Evolutionary conservation across 2,113 vertebrate genomes (phyloP).

Genomic region (Poecilia latipinna): DNA sequence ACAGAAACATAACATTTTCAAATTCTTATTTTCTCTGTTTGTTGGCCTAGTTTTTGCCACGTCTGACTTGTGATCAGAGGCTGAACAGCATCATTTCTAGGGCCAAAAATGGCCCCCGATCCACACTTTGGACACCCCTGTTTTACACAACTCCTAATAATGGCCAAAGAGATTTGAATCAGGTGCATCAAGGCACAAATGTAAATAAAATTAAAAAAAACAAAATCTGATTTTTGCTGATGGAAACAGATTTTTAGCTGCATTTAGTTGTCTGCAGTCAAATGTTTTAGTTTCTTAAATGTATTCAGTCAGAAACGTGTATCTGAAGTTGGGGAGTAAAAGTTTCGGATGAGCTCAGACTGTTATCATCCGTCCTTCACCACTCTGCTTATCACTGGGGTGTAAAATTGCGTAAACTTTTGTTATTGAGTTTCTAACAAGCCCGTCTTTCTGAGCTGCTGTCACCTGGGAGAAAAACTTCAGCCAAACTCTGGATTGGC

Average conservation of each 20-base stretch:
- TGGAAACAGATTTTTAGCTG: not conserved
- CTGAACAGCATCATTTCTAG: too few species aligned
- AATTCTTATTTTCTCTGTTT: too few species aligned
- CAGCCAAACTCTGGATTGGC: slow-evolving; percentile 17
- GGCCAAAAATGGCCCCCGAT: too few species aligned
- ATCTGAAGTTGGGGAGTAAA: not conserved
- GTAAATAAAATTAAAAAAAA: too few species aligned
- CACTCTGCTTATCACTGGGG: not conserved
- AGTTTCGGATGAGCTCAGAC: not conserved
- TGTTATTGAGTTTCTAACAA: not conserved
- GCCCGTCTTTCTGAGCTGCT: not conserved
- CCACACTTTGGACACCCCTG: too few species aligned
- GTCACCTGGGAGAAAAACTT: not conserved
- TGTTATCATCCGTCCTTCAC: not conserved
- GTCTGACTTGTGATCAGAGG: too few species aligned
- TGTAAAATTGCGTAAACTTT: not conserved
- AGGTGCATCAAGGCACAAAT: too few species aligned
- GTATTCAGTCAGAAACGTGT: not conserved
- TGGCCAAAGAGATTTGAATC: too few species aligned
- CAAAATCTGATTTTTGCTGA: too few species aligned
- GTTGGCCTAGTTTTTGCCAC: too few species aligned
- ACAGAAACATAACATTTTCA: too few species aligned
- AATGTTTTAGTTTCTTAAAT: not conserved
- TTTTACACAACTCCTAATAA: too few species aligned
- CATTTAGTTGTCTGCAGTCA: not conserved